Conservation (phyloP, 2,113 vertebrate species). For the Leiothrix lutea region DNA sequence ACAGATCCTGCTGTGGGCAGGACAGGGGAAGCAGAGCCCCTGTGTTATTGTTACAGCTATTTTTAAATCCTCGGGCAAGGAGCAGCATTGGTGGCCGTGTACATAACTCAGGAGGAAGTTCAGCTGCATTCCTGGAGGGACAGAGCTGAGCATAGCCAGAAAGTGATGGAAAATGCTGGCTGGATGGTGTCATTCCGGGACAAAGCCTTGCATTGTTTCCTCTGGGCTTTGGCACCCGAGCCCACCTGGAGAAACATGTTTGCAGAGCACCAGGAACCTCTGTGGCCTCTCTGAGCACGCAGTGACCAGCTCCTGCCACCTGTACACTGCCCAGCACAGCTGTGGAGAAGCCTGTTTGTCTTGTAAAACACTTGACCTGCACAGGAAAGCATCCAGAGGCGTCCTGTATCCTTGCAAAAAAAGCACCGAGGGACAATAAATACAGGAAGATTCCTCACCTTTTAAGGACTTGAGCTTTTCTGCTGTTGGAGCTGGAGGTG, state of each 20-base stretch:
- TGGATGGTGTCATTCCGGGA: neutral
- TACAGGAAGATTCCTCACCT: slow-evolving; percentile 38
- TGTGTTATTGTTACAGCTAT: slow-evolving; percentile 32
- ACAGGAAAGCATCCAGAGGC: neutral
- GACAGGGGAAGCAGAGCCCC: neutral
- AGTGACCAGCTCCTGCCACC: rapidly evolving
- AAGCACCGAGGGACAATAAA: neutral
- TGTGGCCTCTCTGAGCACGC: neutral
- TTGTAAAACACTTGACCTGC: neutral
- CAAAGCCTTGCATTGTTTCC: neutral
- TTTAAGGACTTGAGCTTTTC: slow-evolving; percentile 37
- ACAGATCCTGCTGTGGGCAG: neutral
- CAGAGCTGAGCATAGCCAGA: neutral
- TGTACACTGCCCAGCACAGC: neutral
- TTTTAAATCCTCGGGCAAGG: slow-evolving; percentile 4
- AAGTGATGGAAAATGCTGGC: neutral
- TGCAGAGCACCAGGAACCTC: neutral
- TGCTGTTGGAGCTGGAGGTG: slow-evolving; percentile 1
- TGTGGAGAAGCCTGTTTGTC: neutral
- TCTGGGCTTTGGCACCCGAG: neutral
- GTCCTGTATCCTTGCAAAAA: neutral
- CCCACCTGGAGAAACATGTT: neutral
- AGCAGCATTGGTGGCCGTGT: neutral
- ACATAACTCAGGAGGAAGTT: neutral
- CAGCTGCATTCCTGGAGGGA: neutral